Base-by-base conservation (phyloP, 2,888 invertebrate genomes). In the Hyposoter didymator region DNA sequence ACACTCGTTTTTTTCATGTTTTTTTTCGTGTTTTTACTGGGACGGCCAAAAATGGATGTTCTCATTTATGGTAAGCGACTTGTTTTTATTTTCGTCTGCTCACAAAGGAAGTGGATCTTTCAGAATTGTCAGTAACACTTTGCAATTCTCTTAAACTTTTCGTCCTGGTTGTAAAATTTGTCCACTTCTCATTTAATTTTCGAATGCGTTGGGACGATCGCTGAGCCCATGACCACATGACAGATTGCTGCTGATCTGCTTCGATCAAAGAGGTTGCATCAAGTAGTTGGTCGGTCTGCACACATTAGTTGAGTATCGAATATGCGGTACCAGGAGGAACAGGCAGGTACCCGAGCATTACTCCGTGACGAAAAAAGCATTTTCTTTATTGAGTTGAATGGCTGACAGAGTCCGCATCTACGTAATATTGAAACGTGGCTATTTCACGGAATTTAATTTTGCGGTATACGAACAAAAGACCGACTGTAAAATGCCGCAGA, bases 281-380 rank as follows among this genome's bases (percentile, higher is more conserved):
- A 62, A 45, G 62, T 62, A 17, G 69, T 67, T 52, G 22, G 55
- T 32, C 17, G 28, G 32, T 66, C 32, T 55, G 32, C 32, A 43
- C 32, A 43, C 22, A 52, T 79, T 39, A 72, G 70, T 62, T 35
- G 19, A 8, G 22, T 35, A 22, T 81, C 74, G 67, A 74, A 66
- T 64, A 43, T 19, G n/a, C 55, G 84, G 84, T 84, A 81, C 81
- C 84, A 78, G 67, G 59, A 49, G 39, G 72, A 81, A 62, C 81
- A 72, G 47, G 45, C 59, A 70, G 69, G 39, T 52, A 66, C 19
- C 47, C 69, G 52, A 73, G 28, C 39, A 28, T 39, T 39, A 17
- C 67, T 79, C 59, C 79, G 39, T 64, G 47, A 72, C 39, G 39
- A 76, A 62, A 73, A 5, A 66, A 84, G 49, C 69, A 10, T 75